phyloP scores from a whole-genome alignment of 2,797 vertebrate species.

The Hypotaenidia philippensis region DNA sequence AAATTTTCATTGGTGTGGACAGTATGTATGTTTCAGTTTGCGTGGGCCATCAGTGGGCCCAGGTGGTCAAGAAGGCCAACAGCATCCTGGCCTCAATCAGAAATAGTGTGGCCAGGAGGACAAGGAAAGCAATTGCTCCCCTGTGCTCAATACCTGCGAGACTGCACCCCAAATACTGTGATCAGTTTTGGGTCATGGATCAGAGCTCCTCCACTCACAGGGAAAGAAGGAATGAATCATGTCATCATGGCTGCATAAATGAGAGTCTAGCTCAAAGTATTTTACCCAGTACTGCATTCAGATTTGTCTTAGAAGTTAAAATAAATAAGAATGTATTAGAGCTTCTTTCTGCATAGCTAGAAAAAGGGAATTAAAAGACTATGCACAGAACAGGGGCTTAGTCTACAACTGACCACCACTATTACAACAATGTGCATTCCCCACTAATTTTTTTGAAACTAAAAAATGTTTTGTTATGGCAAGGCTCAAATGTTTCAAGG shows the following conservation, averaged over 20 bases:
- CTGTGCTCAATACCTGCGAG: too few species aligned
- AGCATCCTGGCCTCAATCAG: not conserved
- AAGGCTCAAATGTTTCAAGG: not conserved
- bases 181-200: not conserved
- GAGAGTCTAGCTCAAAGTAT: not conserved
- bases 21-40: not conserved
- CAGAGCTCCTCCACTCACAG: not conserved
- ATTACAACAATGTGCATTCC: not conserved
- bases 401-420: not conserved
- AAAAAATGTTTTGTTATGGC: not conserved
- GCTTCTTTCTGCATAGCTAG: not conserved
- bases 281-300: not conserved
- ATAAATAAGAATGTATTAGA: not conserved
- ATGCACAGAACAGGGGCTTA: not conserved
- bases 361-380: not conserved
- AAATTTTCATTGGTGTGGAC: not conserved
- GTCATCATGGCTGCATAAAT: not conserved
- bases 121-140: too few species aligned
- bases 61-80: not conserved
- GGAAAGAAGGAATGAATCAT: not conserved
- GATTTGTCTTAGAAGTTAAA: not conserved
- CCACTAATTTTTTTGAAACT: not conserved
- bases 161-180: too few species aligned
- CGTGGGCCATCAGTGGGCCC: not conserved
- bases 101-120: not conserved